phyloP scores from a whole-genome alignment of 2,113 vertebrate species.

The Cyphomyrus discorhynchus region DNA sequence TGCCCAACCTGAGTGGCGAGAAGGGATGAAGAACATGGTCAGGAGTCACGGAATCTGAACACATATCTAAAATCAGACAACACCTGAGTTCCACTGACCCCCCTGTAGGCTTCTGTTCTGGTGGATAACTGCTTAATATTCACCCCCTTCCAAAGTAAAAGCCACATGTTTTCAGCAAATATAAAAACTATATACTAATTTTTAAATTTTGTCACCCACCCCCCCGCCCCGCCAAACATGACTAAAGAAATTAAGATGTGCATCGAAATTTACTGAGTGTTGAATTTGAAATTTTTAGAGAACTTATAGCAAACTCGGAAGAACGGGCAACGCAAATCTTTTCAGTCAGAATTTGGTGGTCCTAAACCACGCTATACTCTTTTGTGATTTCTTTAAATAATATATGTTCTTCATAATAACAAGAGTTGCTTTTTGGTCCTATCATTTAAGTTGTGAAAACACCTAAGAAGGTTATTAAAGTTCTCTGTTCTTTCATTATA shows the following conservation, averaged over 20 bases:
- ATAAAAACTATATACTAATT: not conserved
- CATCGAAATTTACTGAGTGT: not conserved
- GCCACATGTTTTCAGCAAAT: not conserved
- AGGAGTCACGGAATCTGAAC: constrained; percentile 37
- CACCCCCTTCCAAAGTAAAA: constrained; percentile 29
- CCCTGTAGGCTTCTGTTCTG: constrained; percentile 23
- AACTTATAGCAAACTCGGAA: not conserved
- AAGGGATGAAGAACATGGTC: constrained; percentile 36
- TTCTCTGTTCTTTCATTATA: not conserved
- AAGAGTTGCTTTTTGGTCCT: not conserved
- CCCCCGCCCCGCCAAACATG: not conserved
- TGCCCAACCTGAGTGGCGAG: constrained; percentile 17
- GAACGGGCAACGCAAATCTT: not conserved
- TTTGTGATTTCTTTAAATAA: not conserved
- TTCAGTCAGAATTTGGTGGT: not conserved
- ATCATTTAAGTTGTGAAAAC: not conserved
- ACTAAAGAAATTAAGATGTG: not conserved
- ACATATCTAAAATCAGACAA: constrained; percentile 23
- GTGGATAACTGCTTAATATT: constrained; percentile 51
- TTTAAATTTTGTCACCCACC: not conserved
- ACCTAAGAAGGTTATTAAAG: not conserved
- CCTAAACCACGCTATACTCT: not conserved
- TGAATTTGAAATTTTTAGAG: not conserved
- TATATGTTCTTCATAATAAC: not conserved
- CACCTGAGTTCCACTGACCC: constrained; percentile 35